Percentiles rank a stretch among this genome's conserved stretches.
These are phyloP conservation scores for Nesogale talazaci DNA, from an alignment of 2,113 vertebrate genomes.

Conservation along the genomic window DNA sequence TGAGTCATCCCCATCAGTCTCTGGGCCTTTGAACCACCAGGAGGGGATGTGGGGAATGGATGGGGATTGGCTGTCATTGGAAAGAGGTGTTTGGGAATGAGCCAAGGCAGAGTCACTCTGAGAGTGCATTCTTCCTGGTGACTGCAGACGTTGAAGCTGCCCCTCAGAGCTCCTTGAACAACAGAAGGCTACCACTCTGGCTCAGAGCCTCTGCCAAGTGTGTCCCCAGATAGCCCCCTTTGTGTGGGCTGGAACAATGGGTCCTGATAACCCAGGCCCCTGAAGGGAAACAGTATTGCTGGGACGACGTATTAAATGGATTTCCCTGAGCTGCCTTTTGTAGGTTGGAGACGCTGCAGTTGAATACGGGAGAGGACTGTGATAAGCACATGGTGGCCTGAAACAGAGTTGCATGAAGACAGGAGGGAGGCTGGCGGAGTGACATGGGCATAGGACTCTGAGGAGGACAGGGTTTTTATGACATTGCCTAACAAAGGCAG, in stretches of 20 bases:
- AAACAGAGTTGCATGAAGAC: neutral
- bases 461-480: neutral
- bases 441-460: neutral
- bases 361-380: neutral
- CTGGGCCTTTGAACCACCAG: neutral
- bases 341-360: neutral
- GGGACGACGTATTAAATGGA: neutral
- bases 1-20: neutral
- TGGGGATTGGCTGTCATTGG: neutral
- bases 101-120: neutral
- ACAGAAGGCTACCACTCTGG: neutral
- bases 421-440: neutral
- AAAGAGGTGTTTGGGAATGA: neutral
- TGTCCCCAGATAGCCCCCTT: neutral
- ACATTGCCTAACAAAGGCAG: neutral
- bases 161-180: neutral
- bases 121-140: neutral
- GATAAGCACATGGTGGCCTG: slow-evolving; percentile 18
- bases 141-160: slow-evolving; percentile 23
- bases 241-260: neutral
- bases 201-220: neutral
- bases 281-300: neutral
- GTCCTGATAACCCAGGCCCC: neutral
- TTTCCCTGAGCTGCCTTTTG: neutral
- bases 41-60: neutral